Evolutionary conservation across 2,113 vertebrate genomes (phyloP), one percentile per base, ranked within the genome.

Genomic region (Caretta caretta): DNA sequence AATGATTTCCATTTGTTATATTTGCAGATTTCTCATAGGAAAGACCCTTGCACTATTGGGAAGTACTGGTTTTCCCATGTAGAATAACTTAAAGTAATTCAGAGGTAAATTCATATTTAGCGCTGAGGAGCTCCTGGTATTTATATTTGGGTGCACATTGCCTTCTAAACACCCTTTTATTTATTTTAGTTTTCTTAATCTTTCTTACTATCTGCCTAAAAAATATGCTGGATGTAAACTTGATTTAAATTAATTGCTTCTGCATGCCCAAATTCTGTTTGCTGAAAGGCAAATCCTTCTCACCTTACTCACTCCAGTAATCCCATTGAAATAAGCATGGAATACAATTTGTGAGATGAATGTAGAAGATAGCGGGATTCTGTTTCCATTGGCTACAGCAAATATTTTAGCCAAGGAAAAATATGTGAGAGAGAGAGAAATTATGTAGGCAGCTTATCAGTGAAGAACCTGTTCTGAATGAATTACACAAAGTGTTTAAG

Each of bases 321-420:
- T 11, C 8, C 79, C 49, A 76, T 80, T 92, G 38, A 87, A 92
- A 62, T 46, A 51, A 83, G 2, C 76, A 24, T 88, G 78, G 0
- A 88, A 6, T 72, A 2, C 89, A 65, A 0, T 42, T 92, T 93
- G 75, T 56, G 92, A 76, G 16, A 72, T 31, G 50, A 59, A 93
- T 86, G 49, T n/a, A 17, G 5, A 4, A 4, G 6, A 4, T 53
- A 5, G 2, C 4, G 83, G 83, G 84, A 75, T 79, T 91, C 25
- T 75, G 3, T 85, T 91, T 93, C 56, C 8, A 49, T 90, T 94
- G 82, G 65, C 24, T 83, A 19, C 38, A 83, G 11, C 79, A 57
- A 62, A 91, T 90, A 54, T 54, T 12, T 82, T 56, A 22, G 78
- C 38, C 80, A 79, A 75, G 56, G 56, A 62, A 48, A 92, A 92